Evolutionary conservation across 2,113 vertebrate genomes (phyloP).

Genomic region (Corvus hawaiiensis): DNA sequence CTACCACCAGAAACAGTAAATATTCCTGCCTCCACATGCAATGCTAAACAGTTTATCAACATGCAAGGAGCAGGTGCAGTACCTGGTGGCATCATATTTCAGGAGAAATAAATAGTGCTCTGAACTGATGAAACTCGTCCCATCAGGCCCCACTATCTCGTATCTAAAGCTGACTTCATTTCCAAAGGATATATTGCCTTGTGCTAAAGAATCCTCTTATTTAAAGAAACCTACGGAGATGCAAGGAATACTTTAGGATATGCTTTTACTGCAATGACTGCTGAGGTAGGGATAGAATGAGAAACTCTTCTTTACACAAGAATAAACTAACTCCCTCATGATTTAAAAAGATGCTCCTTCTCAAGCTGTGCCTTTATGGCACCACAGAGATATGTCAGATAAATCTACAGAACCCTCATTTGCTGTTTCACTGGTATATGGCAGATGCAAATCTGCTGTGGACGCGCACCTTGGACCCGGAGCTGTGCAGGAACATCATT

Average conservation of each 20-base stretch:
- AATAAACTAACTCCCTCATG: background rate
- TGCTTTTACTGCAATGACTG: background rate
- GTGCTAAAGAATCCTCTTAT: background rate
- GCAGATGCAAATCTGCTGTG: background rate
- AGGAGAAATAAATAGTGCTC: constrained; percentile 3
- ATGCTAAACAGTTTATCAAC: constrained; percentile 34
- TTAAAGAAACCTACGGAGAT: background rate
- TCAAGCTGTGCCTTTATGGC: background rate
- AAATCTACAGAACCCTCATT: background rate
- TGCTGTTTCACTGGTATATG: background rate
- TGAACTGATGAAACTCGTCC: background rate
- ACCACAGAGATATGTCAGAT: background rate
- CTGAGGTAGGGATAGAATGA: background rate
- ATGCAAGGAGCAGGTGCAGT: constrained; percentile 39
- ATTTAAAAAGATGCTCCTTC: background rate
- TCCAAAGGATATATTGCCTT: background rate
- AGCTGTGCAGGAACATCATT: background rate
- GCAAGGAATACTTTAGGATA: background rate
- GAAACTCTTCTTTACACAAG: background rate
- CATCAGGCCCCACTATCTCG: background rate
- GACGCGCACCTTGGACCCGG: background rate
- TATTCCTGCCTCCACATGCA: background rate
- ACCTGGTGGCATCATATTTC: constrained; percentile 42
- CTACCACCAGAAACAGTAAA: background rate
- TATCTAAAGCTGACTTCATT: constrained; percentile 15